phyloP scores from a whole-genome alignment of 1,140 invertebrate genomes.

The Manduca sexta region DNA sequence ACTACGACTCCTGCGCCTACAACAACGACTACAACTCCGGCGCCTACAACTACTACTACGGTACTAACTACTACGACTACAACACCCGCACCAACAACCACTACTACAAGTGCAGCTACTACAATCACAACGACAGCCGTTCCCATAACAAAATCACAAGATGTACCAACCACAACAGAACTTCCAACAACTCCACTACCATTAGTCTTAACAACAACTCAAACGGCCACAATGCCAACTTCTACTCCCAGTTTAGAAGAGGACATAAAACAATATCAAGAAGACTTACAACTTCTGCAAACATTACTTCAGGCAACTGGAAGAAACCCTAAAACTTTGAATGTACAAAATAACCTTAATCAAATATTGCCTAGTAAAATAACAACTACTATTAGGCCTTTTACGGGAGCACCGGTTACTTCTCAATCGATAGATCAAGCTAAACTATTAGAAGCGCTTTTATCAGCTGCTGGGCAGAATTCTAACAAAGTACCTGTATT shows the following conservation, averaged over 20 bases:
- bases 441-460: conserved; percentile 39
- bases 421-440: conserved; percentile 20
- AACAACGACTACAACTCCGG: conserved; percentile 19
- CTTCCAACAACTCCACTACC: conserved; percentile 15
- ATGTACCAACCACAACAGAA: conserved; percentile 14
- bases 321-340: conserved; percentile 25
- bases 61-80: conserved; percentile 23
- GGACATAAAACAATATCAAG: conserved; percentile 22
- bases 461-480: conserved; percentile 32
- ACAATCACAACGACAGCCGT: conserved; percentile 15
- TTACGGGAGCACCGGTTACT: conserved; percentile 5
- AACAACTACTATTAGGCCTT: conserved; percentile 8
- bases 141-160: conserved; percentile 10
- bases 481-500: conserved; percentile 31
- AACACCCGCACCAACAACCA: conserved; percentile 22
- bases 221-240: conserved; percentile 5
- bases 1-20: conserved; percentile 20
- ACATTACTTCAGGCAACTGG: conserved; percentile 20
- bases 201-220: conserved; percentile 8
- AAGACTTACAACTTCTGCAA: conserved; percentile 27
- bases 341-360: conserved; percentile 13
- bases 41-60: conserved; percentile 13
- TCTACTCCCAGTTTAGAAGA: conserved; percentile 17
- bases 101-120: conserved; percentile 16
- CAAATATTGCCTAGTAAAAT: conserved; percentile 2